phyloP scores from a whole-genome alignment of 1,140 invertebrate genomes.

The Aphelinus atriplicis region DNA sequence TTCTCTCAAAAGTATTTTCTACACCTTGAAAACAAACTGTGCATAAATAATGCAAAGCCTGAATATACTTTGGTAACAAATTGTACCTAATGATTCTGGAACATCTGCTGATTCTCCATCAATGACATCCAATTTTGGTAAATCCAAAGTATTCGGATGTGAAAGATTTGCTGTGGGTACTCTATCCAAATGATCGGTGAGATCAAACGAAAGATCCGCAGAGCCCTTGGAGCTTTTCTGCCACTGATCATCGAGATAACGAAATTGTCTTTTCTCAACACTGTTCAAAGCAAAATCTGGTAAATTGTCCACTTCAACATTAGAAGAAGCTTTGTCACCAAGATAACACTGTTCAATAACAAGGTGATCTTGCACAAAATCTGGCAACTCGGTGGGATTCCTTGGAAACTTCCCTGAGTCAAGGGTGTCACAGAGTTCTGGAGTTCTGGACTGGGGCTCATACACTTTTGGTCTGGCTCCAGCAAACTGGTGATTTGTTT shows the following conservation, averaged over 20 bases:
- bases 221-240: constrained; percentile 42
- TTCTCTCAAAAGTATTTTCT: no score
- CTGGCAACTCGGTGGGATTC: constrained; percentile 68
- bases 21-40: no score
- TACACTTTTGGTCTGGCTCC: constrained; percentile 71
- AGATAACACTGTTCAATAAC: constrained; percentile 69
- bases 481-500: constrained; percentile 62
- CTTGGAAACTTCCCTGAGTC: constrained; percentile 54
- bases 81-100: constrained; percentile 50
- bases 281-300: constrained; percentile 65
- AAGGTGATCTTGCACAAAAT: constrained; percentile 72
- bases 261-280: constrained; percentile 47
- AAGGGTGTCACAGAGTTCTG: constrained; percentile 38
- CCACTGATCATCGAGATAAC: constrained; percentile 46
- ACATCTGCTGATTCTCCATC: constrained; percentile 43
- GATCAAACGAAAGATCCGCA: constrained; percentile 53
- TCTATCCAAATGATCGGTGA: constrained; percentile 53
- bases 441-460: constrained; percentile 47
- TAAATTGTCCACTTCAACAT: constrained; percentile 62
- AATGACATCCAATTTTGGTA: constrained; percentile 48
- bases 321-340: constrained; percentile 51
- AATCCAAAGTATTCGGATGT: constrained; percentile 51
- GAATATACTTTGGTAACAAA: neutral
- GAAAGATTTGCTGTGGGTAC: constrained; percentile 41
- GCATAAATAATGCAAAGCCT: neutral